Conservation (phyloP, 37 sponge, comb jelly and placozoan genomes). For the Hexactinellida sp. region DNA sequence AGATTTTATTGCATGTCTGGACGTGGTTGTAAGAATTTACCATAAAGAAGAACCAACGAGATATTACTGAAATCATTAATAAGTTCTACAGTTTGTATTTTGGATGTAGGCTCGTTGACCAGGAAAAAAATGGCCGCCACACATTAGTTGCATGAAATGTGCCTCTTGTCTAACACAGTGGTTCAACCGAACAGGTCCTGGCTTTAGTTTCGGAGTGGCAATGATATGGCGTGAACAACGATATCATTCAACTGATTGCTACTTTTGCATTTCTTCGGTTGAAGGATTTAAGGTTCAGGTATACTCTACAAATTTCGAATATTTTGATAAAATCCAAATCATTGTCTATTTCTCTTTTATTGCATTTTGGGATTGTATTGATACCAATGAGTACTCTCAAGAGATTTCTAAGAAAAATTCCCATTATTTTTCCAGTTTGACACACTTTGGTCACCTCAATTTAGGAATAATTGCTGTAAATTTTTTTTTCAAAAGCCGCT, state of each 20-base stretch:
- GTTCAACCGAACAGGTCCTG: constrained; percentile 6
- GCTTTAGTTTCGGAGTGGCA: background rate
- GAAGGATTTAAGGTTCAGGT: too few species aligned
- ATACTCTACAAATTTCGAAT: too few species aligned
- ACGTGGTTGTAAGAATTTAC: constrained; percentile 17
- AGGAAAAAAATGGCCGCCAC: constrained; percentile 1
- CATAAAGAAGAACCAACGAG: background rate
- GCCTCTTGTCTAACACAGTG: constrained; percentile 6
- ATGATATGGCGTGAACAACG: constrained; percentile 12
- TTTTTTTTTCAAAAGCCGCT: too few species aligned
- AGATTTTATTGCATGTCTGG: background rate
- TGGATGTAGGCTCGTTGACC: background rate
- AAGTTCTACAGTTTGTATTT: background rate
- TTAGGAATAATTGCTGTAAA: too few species aligned
- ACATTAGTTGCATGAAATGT: background rate
- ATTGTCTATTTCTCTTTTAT: too few species aligned
- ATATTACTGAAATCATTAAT: background rate
- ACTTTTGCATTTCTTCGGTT: background rate
- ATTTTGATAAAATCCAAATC: too few species aligned
- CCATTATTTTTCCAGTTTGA: too few species aligned
- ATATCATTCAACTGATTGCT: background rate
- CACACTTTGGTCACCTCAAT: too few species aligned
- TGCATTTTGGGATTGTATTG: too few species aligned
- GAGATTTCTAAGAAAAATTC: too few species aligned
- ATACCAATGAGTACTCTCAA: too few species aligned